These are phyloP conservation scores for cat (Felis catus) DNA, from an alignment of 2,113 vertebrate genomes.

Conservation along the genomic window DNA sequence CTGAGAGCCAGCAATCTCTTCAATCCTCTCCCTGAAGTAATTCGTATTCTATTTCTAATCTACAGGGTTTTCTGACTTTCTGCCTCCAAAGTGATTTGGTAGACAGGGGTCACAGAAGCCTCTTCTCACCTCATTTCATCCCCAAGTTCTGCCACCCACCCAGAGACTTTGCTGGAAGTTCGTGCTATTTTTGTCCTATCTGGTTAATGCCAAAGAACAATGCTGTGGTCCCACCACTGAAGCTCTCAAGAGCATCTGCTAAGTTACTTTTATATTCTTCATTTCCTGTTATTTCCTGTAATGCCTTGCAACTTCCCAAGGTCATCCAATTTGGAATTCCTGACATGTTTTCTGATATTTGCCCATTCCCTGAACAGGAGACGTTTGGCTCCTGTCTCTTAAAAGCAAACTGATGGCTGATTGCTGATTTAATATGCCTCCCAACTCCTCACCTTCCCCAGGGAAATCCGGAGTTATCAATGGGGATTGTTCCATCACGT, in stretches of 20 bases:
- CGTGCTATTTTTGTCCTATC: constrained; percentile 45
- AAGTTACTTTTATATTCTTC: constrained; percentile 10
- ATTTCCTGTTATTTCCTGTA: neutral
- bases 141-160: neutral
- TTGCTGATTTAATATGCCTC: neutral
- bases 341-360: constrained; percentile 13
- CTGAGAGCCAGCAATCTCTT: constrained; percentile 38
- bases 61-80: constrained; percentile 50
- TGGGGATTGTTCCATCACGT: neutral
- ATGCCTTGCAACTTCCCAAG: neutral
- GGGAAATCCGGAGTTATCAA: neutral
- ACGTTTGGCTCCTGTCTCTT: neutral
- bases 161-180: constrained; percentile 9
- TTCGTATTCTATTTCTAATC: constrained; percentile 61
- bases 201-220: constrained; percentile 43
- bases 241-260: neutral
- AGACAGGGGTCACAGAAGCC: constrained; percentile 51
- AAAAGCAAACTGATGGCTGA: neutral
- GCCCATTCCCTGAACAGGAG: neutral
- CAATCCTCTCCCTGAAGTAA: constrained; percentile 12
- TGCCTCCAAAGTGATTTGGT: constrained; percentile 39
- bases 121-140: constrained; percentile 45
- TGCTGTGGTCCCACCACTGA: constrained; percentile 1
- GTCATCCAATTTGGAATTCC: neutral
- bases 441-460: neutral